Base-by-base conservation (phyloP, 2,888 invertebrate species). In the Chalcis sispes region DNA sequence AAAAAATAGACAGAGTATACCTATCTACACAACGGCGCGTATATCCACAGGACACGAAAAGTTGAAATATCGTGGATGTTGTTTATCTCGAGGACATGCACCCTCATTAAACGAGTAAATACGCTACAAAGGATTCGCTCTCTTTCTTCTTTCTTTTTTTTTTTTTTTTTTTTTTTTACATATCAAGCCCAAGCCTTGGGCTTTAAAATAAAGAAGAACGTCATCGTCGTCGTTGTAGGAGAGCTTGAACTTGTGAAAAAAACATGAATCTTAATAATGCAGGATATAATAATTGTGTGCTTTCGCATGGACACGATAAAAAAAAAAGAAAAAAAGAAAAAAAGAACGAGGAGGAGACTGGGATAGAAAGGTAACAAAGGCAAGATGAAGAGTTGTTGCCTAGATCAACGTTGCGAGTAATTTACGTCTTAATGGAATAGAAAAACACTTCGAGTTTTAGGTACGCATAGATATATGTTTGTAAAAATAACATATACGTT, bases 41-140 rank as follows among this genome's bases (percentile, higher is more conserved):
- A 25, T 1, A 59, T 25, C 40, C 25, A 0, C 32, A 36, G 77
- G 77, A 79, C 70, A 77, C 79, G 80, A 81, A 81, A 82, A 80
- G 80, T 84, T 81, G 74, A 83, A 83, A 82, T 82, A 82, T 83
- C 79, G 81, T 82, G 75, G 80, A 75, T 79, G 80, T 83, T 85
- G 82, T 84, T 84, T 83, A 81, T 83, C 80, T 82, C 74, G 81
- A 83, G 83, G 80, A 84, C 82, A 83, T 79, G 82, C 80, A 77
- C 77, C 81, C 83, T 87, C 83, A 84, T 86, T 86, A 85, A 80
- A 73, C 79, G 78, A 79, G 82, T 82, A 84, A 83, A 84, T 81
- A 82, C 79, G 80, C 82, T 77, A 85, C 83, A 84, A 86, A 85
- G 83, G 83, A n/a, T n/a, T n/a, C n/a, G n/a, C n/a, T n/a, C n/a